These are phyloP conservation scores for Oxyruncus cristatus DNA, from an alignment of 2,113 vertebrate species.

Conservation along the genomic window DNA sequence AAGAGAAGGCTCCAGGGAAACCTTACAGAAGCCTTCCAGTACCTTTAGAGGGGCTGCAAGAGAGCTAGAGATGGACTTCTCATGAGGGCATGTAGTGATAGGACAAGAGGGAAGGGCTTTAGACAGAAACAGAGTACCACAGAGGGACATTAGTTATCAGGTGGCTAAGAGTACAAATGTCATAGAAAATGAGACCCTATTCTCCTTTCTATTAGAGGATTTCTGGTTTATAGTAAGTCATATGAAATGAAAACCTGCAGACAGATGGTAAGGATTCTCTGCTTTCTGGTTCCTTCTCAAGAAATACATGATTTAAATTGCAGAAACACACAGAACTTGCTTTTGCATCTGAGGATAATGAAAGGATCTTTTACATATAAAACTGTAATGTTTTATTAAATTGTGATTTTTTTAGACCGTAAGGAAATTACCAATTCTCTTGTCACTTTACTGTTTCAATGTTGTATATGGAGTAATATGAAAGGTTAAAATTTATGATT, in stretches of 20 bases:
- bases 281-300: background rate
- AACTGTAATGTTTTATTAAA: background rate
- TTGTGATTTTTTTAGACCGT: background rate
- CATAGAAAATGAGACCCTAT: background rate
- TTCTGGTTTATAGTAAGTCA: background rate
- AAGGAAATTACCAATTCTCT: background rate
- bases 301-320: background rate
- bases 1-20: background rate
- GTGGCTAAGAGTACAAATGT: background rate
- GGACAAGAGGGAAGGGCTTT: background rate
- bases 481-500: background rate
- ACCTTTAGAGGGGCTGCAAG: background rate
- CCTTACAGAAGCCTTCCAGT: background rate
- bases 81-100: background rate
- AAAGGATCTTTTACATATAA: background rate
- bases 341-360: background rate
- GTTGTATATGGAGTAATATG: background rate
- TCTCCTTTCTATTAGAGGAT: background rate
- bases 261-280: background rate
- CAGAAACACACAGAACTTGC: background rate
- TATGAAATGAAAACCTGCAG: background rate
- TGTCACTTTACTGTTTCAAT: background rate
- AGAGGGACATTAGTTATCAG: background rate
- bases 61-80: background rate
- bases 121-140: background rate